phyloP scores from a whole-genome alignment of 2,888 invertebrate species.

The Pandemis corylana region DNA sequence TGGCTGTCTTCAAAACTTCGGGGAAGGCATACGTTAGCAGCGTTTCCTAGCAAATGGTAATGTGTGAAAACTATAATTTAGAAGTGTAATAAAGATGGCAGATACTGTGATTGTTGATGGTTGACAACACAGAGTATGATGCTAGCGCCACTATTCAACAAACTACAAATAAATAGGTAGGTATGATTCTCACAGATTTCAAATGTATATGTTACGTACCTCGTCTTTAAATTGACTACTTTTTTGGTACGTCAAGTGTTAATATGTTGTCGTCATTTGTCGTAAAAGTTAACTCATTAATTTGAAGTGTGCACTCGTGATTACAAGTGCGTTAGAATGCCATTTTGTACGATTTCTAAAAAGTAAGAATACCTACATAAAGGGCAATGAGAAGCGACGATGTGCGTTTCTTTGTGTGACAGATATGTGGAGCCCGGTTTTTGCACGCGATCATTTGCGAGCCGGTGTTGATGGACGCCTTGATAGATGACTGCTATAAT shows the following conservation, averaged over 20 bases:
- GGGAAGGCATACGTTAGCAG: constrained; percentile 23
- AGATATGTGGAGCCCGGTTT: constrained; percentile 43
- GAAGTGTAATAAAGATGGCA: constrained; percentile 13
- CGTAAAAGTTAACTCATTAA: constrained; percentile 10
- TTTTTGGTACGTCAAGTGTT: not conserved
- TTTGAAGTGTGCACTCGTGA: constrained; percentile 3
- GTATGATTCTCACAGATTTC: not conserved
- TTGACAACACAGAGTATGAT: constrained; percentile 8
- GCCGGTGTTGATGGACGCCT: constrained; percentile 36
- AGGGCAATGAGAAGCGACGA: constrained; percentile 44
- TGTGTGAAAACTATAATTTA: constrained; percentile 32
- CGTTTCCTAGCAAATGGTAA: constrained; percentile 27
- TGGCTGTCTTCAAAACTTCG: constrained; percentile 27
- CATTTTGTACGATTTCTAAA: constrained; percentile 34
- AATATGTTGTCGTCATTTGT: not conserved
- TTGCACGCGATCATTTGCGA: constrained; percentile 46
- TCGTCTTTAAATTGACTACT: not conserved
- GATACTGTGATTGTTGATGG: constrained; percentile 12
- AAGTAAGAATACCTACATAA: constrained; percentile 39
- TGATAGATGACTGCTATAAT: constrained; percentile 44
- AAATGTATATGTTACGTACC: not conserved
- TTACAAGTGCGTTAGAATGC: constrained; percentile 7
- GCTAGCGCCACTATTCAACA: not conserved
- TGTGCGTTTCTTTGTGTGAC: constrained; percentile 41
- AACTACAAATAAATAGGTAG: not conserved